Conservation (phyloP, 1,140 invertebrate genomes). For the Ctenoplectra terminalis region DNA sequence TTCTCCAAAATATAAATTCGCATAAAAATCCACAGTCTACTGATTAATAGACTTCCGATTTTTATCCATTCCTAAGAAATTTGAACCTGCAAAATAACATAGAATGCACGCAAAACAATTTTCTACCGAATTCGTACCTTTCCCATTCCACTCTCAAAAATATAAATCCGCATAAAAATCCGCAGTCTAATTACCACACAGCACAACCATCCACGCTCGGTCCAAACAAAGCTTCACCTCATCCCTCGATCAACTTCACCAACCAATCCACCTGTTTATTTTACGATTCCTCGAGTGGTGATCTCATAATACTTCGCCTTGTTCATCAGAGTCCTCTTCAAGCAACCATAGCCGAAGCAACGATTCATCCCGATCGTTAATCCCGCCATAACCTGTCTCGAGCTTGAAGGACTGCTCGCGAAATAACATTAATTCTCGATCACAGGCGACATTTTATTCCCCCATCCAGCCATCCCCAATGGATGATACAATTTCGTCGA, state of each 20-base stretch:
- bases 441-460: not conserved
- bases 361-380: not conserved
- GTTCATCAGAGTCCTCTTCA: slow-evolving; percentile 3
- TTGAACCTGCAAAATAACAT: too few species aligned
- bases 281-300: slow-evolving; percentile 1
- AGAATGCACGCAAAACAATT: too few species aligned
- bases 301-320: slow-evolving; percentile 10
- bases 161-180: too few species aligned
- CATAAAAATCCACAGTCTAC: too few species aligned
- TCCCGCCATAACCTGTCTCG: not conserved
- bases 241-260: not conserved
- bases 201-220: too few species aligned
- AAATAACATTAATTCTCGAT: not conserved
- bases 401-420: not conserved
- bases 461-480: too few species aligned
- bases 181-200: too few species aligned
- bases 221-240: not conserved
- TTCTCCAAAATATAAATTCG: too few species aligned
- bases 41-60: too few species aligned
- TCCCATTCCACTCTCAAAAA: too few species aligned
- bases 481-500: not conserved
- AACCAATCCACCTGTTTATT: slow-evolving; percentile 3
- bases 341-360: not conserved
- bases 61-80: too few species aligned
- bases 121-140: too few species aligned